Evolutionary conservation across 2,888 invertebrate genomes (phyloP).

Genomic region (Acleris cristana): DNA sequence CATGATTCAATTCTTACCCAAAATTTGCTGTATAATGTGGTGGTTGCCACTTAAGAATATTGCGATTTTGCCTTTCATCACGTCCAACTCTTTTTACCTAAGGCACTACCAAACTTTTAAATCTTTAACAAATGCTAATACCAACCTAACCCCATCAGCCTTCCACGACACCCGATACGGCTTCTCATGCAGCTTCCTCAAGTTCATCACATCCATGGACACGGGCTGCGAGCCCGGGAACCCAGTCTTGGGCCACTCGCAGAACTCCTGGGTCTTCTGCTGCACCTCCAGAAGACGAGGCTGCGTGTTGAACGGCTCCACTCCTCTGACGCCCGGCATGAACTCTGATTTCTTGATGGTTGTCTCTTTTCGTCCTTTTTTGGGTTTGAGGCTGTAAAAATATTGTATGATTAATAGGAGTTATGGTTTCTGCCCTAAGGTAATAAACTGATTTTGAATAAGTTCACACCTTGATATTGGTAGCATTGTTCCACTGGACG

Average conservation of each 20-base stretch:
- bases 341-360: conserved; percentile 88
- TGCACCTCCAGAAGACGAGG: conserved; percentile 87
- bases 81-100: too few relatives aligned
- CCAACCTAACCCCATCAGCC: conserved; percentile 96
- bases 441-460: too few relatives aligned
- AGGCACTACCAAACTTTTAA: too few relatives aligned
- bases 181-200: conserved; percentile 88
- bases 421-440: too few relatives aligned
- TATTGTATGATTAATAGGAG: too few relatives aligned
- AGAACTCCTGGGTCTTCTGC: conserved; percentile 89
- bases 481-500: too few relatives aligned
- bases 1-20: too few relatives aligned
- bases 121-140: neutral
- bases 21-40: too few relatives aligned
- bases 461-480: too few relatives aligned
- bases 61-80: too few relatives aligned
- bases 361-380: conserved; percentile 80
- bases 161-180: conserved; percentile 99
- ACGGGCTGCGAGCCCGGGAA: conserved; percentile 99
- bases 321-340: conserved; percentile 94
- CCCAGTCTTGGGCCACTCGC: conserved; percentile 90
- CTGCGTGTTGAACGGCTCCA: conserved; percentile 87
- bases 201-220: conserved; percentile 95
- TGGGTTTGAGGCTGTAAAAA: conserved; percentile 48
- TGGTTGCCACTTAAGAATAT: too few relatives aligned